Base-by-base conservation (phyloP, 2,888 invertebrate genomes). In the Marasmarcha lunaedactyla region DNA sequence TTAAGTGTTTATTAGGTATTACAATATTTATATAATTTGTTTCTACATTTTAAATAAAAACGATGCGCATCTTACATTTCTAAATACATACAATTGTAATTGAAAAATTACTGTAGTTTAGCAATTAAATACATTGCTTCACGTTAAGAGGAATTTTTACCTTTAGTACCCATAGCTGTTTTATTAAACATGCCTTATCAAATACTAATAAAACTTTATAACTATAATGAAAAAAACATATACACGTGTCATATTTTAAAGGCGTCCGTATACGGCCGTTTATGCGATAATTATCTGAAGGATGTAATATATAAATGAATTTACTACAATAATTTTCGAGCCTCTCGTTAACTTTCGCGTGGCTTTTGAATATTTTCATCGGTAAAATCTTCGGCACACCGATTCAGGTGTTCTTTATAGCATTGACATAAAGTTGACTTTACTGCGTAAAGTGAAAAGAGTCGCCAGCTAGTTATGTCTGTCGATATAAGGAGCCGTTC, bases 401-500 rank as follows among this genome's bases (percentile, higher is more conserved):
- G 30, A 7, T 20, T 20, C 7, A 20, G 20, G 4, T 30, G 30
- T 10, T 7, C 11, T n/a, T 30, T 9, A 30, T n/a, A 7, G 30
- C 10, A 7, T 3, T 11, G 9, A 9, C 4, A 11, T 30, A 30
- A 10, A n/a, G 30, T 30, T 30, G 30, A 11, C 4, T 9, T 30
- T 30, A 30, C 10, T 7, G 30, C 10, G 30, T 7, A 11, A 30
- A 4, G 30, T 30, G 4, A 7, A n/a, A 20, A 20, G 4, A 12
- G 34, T 14, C 6, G 34, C 11, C 7, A 14, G 37, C 33, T 33
- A 11, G 14, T 11, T 34, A 13, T 15, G 25, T 11, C 41, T 51
- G 57, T 57, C 59, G 65, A 64, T 65, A 55, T 62, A 69, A 65
- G 59, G 57, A 59, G 58, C 54, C 56, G 54, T 65, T 64, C 59